Percentiles rank a stretch among this genome's conserved stretches.
These are phyloP conservation scores for Rhincodon typus DNA, from an alignment of 2,797 vertebrate genomes.

Conservation along the genomic window DNA sequence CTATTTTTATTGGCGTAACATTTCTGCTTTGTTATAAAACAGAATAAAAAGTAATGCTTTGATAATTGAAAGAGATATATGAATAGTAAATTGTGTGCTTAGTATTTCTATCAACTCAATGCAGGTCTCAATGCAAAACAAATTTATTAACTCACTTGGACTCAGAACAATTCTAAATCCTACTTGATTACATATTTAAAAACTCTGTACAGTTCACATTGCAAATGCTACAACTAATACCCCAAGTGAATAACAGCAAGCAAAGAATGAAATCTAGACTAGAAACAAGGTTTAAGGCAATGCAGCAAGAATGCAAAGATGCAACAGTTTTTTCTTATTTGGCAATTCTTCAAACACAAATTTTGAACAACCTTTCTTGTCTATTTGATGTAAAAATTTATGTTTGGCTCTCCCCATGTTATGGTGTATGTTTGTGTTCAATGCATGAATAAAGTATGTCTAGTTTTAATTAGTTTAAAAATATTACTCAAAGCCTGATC, in stretches of 20 bases:
- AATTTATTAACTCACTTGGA: background rate
- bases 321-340: conserved; percentile 32
- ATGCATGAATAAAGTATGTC: conserved; percentile 38
- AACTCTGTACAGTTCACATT: background rate
- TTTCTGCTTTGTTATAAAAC: background rate
- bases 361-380: conserved; percentile 1
- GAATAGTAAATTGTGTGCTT: background rate
- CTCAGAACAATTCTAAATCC: background rate
- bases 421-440: conserved; percentile 35
- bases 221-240: background rate
- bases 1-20: background rate
- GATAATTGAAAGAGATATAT: background rate
- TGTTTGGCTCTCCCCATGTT: conserved; percentile 29
- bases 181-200: background rate
- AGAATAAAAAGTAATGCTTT: background rate
- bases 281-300: background rate
- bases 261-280: background rate
- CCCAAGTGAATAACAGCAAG: background rate
- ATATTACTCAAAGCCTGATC: conserved; percentile 60
- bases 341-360: conserved; percentile 34
- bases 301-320: conserved; percentile 13
- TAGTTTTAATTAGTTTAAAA: conserved; percentile 72
- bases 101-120: background rate
- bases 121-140: background rate
- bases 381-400: conserved; percentile 32